Evolutionary conservation across 2,888 invertebrate genomes (phyloP).

Genomic region (Dasysyrphus albostriatus): DNA sequence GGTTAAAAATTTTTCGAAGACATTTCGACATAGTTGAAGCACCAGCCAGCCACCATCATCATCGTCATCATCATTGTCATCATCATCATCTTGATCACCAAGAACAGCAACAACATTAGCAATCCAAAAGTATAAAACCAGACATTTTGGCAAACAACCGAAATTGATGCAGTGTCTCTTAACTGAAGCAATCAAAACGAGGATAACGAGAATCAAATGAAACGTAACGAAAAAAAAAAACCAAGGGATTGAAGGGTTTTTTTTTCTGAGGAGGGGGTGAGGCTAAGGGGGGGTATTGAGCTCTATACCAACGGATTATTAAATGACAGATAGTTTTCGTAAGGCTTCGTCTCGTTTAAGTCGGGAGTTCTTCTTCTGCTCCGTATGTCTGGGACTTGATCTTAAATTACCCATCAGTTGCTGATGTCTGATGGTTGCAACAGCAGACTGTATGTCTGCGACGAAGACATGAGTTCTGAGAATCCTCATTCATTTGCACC

Average conservation of each 20-base stretch:
- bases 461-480: conserved; percentile 59
- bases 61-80: conserved; percentile 7
- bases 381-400: conserved; percentile 63
- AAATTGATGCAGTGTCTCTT: conserved; percentile 54
- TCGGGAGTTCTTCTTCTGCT: conserved; percentile 52
- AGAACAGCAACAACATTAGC: conserved; percentile 54
- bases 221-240: conserved; percentile 46
- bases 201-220: conserved; percentile 72
- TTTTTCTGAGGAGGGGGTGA: neutral
- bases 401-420: conserved; percentile 68
- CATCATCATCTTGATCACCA: conserved; percentile 1
- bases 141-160: conserved; percentile 73
- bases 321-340: conserved; percentile 74
- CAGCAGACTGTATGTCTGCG: conserved; percentile 74
- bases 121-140: conserved; percentile 59
- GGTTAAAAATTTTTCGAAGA: conserved; percentile 62
- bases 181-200: conserved; percentile 60
- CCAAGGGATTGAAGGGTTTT: neutral
- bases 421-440: neutral
- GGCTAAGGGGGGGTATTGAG: neutral
- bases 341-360: conserved; percentile 73
- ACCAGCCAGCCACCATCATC: conserved; percentile 46
- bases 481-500: conserved; percentile 67
- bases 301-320: conserved; percentile 58
- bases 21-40: conserved; percentile 67